Evolutionary conservation across 2,797 vertebrate species (phyloP).

Genomic region (Sebastes baramenuke): DNA sequence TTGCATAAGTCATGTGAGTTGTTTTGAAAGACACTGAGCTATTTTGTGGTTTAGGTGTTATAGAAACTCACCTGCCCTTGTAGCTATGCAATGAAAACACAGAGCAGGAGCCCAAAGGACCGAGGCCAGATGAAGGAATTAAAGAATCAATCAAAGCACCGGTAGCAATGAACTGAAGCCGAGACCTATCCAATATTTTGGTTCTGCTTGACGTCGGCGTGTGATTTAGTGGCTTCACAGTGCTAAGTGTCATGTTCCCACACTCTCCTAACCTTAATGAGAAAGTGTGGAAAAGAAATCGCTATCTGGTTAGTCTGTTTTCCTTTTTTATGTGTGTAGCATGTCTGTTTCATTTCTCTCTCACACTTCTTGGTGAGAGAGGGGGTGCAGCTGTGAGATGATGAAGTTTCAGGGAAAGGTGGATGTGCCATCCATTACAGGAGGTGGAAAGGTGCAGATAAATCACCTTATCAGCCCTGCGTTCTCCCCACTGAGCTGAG

Average conservation of each 20-base stretch:
- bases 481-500: conserved; percentile 80
- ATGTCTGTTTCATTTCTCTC: conserved; percentile 71
- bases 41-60: background rate
- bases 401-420: conserved; percentile 84
- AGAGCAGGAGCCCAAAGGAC: conserved; percentile 56
- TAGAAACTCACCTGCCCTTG: conserved; percentile 12
- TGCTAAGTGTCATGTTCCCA: conserved; percentile 60
- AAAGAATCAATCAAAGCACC: conserved; percentile 67
- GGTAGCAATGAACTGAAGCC: conserved; percentile 52
- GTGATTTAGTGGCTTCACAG: conserved; percentile 66
- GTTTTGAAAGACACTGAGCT: background rate
- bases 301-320: conserved; percentile 58
- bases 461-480: conserved; percentile 85
- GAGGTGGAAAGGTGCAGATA: conserved; percentile 83
- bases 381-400: conserved; percentile 72
- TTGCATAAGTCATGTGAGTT: background rate
- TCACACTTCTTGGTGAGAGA: conserved; percentile 39
- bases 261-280: conserved; percentile 64
- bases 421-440: conserved; percentile 85
- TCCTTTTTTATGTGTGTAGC: conserved; percentile 30
- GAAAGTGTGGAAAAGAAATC: conserved; percentile 55
- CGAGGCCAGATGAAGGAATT: conserved; percentile 57
- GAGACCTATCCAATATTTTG: conserved; percentile 62
- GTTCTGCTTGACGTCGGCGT: conserved; percentile 46
- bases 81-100: conserved; percentile 33